These are phyloP conservation scores for Batillaria attramentaria DNA, from an alignment of 1,140 invertebrate species.

Conservation along the genomic window DNA sequence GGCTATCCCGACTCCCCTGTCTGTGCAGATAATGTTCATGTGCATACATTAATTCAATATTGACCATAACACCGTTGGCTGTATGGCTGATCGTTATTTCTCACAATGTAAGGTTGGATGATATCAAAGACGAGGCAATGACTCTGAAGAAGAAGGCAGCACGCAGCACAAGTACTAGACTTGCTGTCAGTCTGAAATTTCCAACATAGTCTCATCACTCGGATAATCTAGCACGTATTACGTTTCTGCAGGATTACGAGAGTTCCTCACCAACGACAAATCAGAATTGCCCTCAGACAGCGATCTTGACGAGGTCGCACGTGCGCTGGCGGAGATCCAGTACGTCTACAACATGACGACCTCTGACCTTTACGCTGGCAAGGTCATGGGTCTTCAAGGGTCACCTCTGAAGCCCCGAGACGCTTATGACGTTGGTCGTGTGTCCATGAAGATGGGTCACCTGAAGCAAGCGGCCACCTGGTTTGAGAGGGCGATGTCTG, in stretches of 20 bases:
- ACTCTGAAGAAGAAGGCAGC: too few relatives aligned
- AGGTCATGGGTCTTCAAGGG: conserved; percentile 22
- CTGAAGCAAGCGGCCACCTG: conserved; percentile 1
- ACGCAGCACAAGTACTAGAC: too few relatives aligned
- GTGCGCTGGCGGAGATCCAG: conserved; percentile 21
- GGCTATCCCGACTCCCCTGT: too few relatives aligned
- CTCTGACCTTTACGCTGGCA: conserved; percentile 22
- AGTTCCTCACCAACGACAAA: conserved; percentile 26
- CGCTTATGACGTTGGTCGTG: conserved; percentile 12
- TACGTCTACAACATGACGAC: conserved; percentile 25
- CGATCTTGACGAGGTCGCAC: neutral
- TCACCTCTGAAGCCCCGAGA: conserved; percentile 1
- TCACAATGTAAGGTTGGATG: too few relatives aligned
- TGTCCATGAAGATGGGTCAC: neutral
- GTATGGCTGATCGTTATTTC: too few relatives aligned
- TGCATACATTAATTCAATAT: too few relatives aligned
- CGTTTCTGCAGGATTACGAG: conserved; percentile 15
- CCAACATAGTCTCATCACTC: neutral
- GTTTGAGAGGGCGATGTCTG: conserved; percentile 8
- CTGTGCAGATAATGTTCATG: too few relatives aligned
- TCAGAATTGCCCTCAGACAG: neutral
- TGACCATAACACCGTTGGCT: too few relatives aligned
- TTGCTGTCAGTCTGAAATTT: neutral
- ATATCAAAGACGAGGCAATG: too few relatives aligned
- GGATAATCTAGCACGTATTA: neutral